Conservation (phyloP, 2,113 vertebrate genomes). For the Phalacrocorax aristotelis region DNA sequence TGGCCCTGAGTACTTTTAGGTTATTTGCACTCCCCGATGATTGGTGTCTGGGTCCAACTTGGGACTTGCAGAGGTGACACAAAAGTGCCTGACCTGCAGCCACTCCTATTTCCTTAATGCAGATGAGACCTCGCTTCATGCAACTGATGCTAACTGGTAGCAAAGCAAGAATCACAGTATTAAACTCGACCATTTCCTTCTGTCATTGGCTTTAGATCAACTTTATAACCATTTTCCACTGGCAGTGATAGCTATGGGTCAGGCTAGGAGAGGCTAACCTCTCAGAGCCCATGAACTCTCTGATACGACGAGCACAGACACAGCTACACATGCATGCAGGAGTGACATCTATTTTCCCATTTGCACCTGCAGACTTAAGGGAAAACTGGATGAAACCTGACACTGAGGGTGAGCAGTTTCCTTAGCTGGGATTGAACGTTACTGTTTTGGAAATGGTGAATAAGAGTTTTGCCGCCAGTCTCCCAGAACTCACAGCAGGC, state of each 20-base stretch:
- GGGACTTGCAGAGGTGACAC: not conserved
- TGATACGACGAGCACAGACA: not conserved
- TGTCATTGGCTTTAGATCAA: not conserved
- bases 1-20: not conserved
- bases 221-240: not conserved
- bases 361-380: constrained; percentile 18
- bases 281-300: not conserved
- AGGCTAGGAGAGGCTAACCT: not conserved
- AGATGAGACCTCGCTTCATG: not conserved
- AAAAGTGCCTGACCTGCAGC: not conserved
- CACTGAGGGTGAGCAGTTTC: not conserved
- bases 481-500: not conserved
- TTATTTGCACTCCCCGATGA: not conserved
- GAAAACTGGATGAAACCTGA: constrained; percentile 9
- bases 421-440: not conserved
- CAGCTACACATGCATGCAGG: fast-evolving
- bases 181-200: not conserved
- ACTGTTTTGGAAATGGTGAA: constrained; percentile 19
- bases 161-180: not conserved
- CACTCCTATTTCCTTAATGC: not conserved
- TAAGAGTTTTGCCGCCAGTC: not conserved
- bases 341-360: not conserved
- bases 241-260: not conserved
- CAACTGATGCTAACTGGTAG: not conserved
- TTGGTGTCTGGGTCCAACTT: not conserved